A percentile compares a stretch with the other conserved stretches of the same genome.
phyloP scores from a whole-genome alignment of 2,888 invertebrate species.

The Mechanitis mazaeus region DNA sequence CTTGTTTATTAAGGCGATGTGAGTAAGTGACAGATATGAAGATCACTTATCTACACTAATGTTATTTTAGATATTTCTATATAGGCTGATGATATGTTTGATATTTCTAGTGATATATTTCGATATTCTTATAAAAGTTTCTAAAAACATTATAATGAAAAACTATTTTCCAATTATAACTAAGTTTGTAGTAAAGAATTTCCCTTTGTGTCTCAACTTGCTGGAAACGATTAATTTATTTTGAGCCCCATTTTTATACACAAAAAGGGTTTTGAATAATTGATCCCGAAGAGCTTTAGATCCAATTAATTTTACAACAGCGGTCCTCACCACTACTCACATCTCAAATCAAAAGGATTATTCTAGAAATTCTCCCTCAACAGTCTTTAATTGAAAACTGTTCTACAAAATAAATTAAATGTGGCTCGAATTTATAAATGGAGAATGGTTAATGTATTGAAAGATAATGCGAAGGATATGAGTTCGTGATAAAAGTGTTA shows the following conservation, averaged over 20 bases:
- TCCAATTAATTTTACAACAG: conserved; percentile 16
- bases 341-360: conserved; percentile 5
- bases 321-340: not conserved
- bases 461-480: no score
- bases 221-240: not conserved
- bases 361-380: not conserved
- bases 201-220: not conserved
- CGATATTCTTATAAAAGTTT: no score
- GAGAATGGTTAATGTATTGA: no score
- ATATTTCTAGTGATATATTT: no score
- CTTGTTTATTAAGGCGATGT: no score
- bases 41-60: no score
- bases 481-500: no score
- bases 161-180: no score
- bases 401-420: not conserved
- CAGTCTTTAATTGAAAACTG: not conserved
- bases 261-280: conserved; percentile 14
- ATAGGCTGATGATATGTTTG: no score
- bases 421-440: not conserved
- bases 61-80: no score
- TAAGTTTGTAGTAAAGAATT: not conserved
- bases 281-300: conserved; percentile 13
- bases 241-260: not conserved
- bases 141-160: no score
- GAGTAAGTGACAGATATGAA: no score